Conservation (phyloP, 2,797 vertebrate species). For the Peromyscus melanophrys region DNA sequence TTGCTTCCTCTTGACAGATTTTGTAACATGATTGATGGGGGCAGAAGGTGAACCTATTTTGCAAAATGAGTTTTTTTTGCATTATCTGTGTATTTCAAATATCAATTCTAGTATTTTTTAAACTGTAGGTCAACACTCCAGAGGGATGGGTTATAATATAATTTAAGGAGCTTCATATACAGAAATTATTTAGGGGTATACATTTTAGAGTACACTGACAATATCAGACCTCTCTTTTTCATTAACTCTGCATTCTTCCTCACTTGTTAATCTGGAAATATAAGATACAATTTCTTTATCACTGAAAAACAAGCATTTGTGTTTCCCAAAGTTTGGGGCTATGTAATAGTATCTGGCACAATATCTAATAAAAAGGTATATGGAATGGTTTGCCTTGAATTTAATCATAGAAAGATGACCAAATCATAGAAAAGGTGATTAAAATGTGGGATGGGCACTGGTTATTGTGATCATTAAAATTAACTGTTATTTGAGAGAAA, state of each 20-base stretch:
- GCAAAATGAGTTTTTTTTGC: constrained; percentile 78
- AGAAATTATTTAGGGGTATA: neutral
- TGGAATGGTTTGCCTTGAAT: constrained; percentile 27
- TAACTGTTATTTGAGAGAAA: constrained; percentile 3
- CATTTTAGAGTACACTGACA: neutral
- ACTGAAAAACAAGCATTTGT: constrained; percentile 20
- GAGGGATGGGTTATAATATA: constrained; percentile 62
- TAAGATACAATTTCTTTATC: neutral
- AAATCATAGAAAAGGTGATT: constrained; percentile 14
- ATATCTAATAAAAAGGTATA: neutral
- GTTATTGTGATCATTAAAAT: neutral
- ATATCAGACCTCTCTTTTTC: neutral
- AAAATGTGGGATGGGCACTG: neutral
- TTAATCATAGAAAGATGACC: constrained; percentile 31
- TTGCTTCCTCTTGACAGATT: constrained; percentile 75
- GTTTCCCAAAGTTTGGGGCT: neutral
- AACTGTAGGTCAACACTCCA: constrained; percentile 76
- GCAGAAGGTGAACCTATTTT: constrained; percentile 76
- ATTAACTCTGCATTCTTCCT: neutral
- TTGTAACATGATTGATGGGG: constrained; percentile 81
- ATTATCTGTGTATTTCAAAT: constrained; percentile 82
- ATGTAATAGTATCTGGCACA: neutral
- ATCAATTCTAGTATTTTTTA: constrained; percentile 79
- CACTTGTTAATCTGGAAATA: constrained; percentile 4
- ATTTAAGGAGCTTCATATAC: constrained; percentile 62